Evolutionary conservation across 2,888 invertebrate species (phyloP), one percentile per base, ranked within the genome.

Genomic region (Deilephila porcellus): DNA sequence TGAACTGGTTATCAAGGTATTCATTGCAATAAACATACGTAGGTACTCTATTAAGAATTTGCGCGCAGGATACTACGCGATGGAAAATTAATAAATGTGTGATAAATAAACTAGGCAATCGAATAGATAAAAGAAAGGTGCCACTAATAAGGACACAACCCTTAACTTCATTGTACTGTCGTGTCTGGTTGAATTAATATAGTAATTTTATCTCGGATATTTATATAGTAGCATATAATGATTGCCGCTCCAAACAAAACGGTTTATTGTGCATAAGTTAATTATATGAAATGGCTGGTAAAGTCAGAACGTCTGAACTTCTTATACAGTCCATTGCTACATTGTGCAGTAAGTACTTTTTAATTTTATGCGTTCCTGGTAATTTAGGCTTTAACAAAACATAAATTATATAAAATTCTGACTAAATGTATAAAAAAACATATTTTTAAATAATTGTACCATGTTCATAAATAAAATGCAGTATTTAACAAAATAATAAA

Each of bases 281-380:
- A 45, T 45, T 37, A 74, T 71, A 37, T 52, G 83, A 78, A 74
- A 90, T 89, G 88, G 80, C 76, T 20, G 84, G 84, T 20, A 88
- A 85, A 78, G 74, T 90, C 19, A 87, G 79, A 75, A 75, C 78
- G 1, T 81, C 86, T 0, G 90, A 88, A n/a, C 82, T 90, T 71
- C 72, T 89, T 7, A 80, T 88, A 73, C 91, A 92, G 79, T 77
- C 80, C 45, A 76, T 84, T 29, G 81, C 90, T 2, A 86, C 91
- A 0, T 60, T 86, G 19, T 79, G 86, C 75, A 89, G 91, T 92
- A 76, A 87, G 92, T 91, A 75, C 37, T 56, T 45, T 11, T 56
- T 59, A 53, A 32, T 72, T 67, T 52, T 17, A 67, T 67, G 45
- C 20, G 1, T 2, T 52, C 67, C 67, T 67, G 17, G 45, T 67